Conservation (phyloP, 2,888 invertebrate species). For the Erebia aethiops region DNA sequence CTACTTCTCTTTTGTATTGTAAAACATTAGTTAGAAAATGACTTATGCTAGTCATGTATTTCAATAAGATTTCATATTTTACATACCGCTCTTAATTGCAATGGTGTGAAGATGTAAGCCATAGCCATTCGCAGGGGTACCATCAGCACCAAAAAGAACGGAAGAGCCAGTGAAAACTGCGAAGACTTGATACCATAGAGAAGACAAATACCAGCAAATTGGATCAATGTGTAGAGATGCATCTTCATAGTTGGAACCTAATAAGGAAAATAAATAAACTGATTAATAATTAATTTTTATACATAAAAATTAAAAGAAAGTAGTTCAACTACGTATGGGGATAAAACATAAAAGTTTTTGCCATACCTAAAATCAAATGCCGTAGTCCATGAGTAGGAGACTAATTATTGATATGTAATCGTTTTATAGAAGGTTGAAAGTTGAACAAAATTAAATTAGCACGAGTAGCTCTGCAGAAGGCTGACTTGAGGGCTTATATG, state of each 20-base stretch:
- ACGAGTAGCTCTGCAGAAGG: too few species aligned
- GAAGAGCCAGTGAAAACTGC: constrained; percentile 93
- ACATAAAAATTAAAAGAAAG: not conserved
- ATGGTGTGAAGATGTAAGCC: constrained; percentile 88
- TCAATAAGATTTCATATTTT: not conserved
- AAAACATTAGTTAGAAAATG: not conserved
- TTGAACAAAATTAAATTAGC: too few species aligned
- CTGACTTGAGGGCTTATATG: too few species aligned
- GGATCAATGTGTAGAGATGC: constrained; percentile 95
- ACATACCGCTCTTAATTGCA: constrained; percentile 92
- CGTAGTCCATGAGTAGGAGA: too few species aligned
- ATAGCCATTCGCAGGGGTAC: constrained; percentile 92
- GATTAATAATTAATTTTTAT: not conserved
- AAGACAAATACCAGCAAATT: constrained; percentile 89
- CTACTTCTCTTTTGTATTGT: too few species aligned
- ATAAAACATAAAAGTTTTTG: not conserved
- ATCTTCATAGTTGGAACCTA: constrained; percentile 95
- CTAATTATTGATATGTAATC: too few species aligned
- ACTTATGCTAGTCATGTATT: not conserved
- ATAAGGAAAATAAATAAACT: constrained; percentile 18
- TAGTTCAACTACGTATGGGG: not conserved
- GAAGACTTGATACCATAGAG: constrained; percentile 96
- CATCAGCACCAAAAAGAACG: constrained; percentile 96
- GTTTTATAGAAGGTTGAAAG: too few species aligned
- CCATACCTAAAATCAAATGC: not conserved